Percentiles rank a stretch among this genome's conserved stretches.
Conservation (phyloP, 2,113 vertebrate species). For the Scartelaos histophorus region DNA sequence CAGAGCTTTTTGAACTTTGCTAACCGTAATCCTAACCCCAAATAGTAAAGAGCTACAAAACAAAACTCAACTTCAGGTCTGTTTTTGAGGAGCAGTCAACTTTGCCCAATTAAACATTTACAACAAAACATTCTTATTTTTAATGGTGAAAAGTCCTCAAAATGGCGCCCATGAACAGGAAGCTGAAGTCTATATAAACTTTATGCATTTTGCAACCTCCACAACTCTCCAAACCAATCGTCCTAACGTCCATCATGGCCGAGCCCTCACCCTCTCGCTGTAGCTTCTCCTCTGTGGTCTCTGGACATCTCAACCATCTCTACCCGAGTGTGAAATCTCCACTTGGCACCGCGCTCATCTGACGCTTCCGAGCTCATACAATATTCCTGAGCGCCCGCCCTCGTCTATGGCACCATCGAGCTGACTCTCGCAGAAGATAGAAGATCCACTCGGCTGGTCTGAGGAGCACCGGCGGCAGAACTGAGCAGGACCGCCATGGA, state of each 20-base stretch:
- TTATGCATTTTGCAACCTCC: background rate
- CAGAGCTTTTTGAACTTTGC: too few relatives aligned
- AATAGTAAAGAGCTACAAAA: too few relatives aligned
- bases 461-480: constrained; percentile 4
- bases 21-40: too few relatives aligned
- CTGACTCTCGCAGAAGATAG: constrained; percentile 10
- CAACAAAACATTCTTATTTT: too few relatives aligned
- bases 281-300: background rate
- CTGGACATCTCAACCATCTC: background rate
- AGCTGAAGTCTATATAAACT: background rate
- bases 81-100: too few relatives aligned
- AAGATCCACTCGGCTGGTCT: constrained; percentile 13
- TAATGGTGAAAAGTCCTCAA: too few relatives aligned
- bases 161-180: too few relatives aligned
- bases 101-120: too few relatives aligned
- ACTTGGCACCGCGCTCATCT: background rate
- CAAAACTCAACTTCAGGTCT: too few relatives aligned
- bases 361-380: constrained; percentile 17
- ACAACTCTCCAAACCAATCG: background rate
- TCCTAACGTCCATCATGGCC: background rate
- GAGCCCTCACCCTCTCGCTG: constrained; percentile 13
- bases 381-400: constrained; percentile 32
- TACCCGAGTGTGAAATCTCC: background rate
- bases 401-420: constrained; percentile 4
- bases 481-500: constrained; percentile 38